Percentiles rank a stretch among this genome's conserved stretches.
Evolutionary conservation across 2,797 vertebrate genomes (phyloP).

Genomic region (Tauraco hartlaubi): DNA sequence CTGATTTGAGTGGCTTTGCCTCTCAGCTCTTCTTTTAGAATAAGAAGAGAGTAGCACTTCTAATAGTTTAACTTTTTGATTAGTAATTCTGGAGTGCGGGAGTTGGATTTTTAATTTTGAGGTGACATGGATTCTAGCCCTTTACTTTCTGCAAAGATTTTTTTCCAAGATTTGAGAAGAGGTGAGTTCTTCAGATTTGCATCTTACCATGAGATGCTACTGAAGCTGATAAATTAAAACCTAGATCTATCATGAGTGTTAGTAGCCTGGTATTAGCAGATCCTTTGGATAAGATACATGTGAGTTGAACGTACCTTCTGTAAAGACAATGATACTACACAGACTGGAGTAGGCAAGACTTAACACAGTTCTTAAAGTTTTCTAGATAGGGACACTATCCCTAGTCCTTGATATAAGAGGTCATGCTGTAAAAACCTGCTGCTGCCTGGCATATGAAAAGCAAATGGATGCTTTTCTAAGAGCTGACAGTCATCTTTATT

Average conservation of each 20-base stretch:
- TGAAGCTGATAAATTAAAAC: not conserved
- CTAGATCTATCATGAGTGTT: not conserved
- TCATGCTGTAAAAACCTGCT: not conserved
- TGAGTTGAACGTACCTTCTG: not conserved
- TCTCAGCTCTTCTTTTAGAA: not conserved
- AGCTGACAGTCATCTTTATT: not conserved
- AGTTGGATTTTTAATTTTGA: not conserved
- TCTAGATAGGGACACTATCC: not conserved
- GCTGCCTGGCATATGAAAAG: not conserved
- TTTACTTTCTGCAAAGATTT: not conserved
- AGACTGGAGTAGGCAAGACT: not conserved
- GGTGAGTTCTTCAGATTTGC: not conserved
- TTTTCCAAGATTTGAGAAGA: not conserved
- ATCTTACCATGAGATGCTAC: not conserved
- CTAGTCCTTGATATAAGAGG: not conserved
- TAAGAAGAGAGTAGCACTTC: not conserved
- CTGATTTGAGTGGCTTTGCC: not conserved
- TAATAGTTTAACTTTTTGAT: not conserved
- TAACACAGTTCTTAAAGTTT: not conserved
- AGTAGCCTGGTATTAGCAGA: not conserved
- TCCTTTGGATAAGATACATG: not conserved
- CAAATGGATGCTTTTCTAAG: not conserved
- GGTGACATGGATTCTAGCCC: not conserved
- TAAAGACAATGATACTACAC: not conserved
- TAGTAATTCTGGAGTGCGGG: not conserved